Evolutionary conservation across 2,888 invertebrate genomes (phyloP), one percentile per base, ranked within the genome.

Genomic region (Seira sanloemensis): DNA sequence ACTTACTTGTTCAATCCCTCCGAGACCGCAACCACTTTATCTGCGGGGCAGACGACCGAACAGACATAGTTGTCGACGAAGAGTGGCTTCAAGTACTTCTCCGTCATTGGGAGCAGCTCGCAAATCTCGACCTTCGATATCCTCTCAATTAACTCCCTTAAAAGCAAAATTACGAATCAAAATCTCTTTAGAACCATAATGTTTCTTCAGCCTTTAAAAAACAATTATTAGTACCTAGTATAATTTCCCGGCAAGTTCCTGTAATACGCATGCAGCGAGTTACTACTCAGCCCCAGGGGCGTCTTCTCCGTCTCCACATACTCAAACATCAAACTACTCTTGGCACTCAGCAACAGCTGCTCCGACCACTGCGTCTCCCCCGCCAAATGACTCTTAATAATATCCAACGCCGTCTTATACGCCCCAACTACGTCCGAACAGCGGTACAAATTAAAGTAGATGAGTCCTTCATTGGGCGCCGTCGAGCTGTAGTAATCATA

Each of bases 341-440:
- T 95, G 0, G 97, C 97, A 0, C 97, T 95, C 89, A 95, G 96
- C 89, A 97, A 93, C 82, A 97, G 92, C 62, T 95, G 94, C 9
- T 93, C 92, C 83, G 96, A 95, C 93, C 97, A 96, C 75, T 93
- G 92, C 1, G 91, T 90, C 27, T 93, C 92, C 0, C 93, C 93
- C 1, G 91, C 91, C 26, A 95, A 90, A 90, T 94, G 95, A 77
- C 92, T 93, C 86, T 94, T 95, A 90, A 97, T 92, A 86, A 97
- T 95, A 27, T 93, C 92, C 90, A 94, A 94, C 0, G 96, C 94
- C 92, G 96, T 95, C 90, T 93, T 94, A 12, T 50, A 97, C 0
- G 97, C 97, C 54, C 93, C 94, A 5, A 95, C 92, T 0, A 96
- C 93, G 91, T 97, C 96, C 18, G 96, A 94, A 54, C 97, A 95